Percentiles rank a stretch among this genome's conserved stretches.
phyloP scores from a whole-genome alignment of 2,888 invertebrate genomes.

The Drosophila nigricruria region DNA sequence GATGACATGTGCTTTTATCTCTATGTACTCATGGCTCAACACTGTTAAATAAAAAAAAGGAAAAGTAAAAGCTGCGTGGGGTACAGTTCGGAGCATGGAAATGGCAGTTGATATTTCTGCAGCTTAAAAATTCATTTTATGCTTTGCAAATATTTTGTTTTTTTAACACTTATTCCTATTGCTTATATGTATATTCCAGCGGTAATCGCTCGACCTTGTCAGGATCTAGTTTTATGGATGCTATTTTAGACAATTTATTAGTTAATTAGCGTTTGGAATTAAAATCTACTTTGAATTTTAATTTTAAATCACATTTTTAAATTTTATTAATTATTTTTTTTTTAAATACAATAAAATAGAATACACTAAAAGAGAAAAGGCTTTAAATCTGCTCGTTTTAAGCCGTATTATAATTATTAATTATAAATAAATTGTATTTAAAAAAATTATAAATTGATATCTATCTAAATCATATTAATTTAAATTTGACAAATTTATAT shows the following conservation, averaged over 20 bases:
- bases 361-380: too few species aligned
- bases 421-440: too few species aligned
- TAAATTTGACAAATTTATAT: too few species aligned
- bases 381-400: too few species aligned
- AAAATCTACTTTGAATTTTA: not conserved
- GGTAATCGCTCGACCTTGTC: not conserved
- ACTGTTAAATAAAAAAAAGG: not conserved
- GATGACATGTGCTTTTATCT: constrained; percentile 59
- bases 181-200: not conserved
- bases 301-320: too few species aligned
- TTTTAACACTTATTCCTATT: not conserved
- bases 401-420: too few species aligned
- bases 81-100: not conserved
- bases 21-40: constrained; percentile 31
- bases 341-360: too few species aligned
- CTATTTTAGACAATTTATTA: not conserved
- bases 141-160: not conserved
- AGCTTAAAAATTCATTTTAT: not conserved
- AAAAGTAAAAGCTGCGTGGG: constrained; percentile 3
- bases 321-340: too few species aligned
- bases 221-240: not conserved
- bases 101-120: not conserved
- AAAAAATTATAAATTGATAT: too few species aligned
- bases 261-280: too few species aligned
- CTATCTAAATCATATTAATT: too few species aligned